phyloP scores from a whole-genome alignment of 2,888 invertebrate genomes.

The Aromia moschata region DNA sequence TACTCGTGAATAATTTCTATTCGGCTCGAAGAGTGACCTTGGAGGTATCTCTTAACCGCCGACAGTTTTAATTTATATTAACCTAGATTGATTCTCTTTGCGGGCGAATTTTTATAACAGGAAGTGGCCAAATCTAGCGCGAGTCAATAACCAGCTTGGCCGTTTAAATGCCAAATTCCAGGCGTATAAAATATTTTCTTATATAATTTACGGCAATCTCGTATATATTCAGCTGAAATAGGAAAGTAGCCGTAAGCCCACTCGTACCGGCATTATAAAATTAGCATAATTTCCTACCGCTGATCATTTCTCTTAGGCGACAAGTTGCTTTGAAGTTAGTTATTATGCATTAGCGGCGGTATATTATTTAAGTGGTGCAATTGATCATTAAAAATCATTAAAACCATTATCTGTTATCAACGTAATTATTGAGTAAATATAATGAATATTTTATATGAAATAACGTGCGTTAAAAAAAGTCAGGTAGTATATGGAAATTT shows the following conservation, averaged over 20 bases:
- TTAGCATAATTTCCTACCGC: slow-evolving; percentile 5
- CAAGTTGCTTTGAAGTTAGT: slow-evolving; percentile 4
- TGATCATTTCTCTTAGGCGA: slow-evolving; percentile 8
- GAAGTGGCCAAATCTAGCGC: slow-evolving; percentile 14
- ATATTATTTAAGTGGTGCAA: background rate
- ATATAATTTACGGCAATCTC: slow-evolving; percentile 5
- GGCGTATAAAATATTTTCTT: slow-evolving; percentile 6
- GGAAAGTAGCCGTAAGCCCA: slow-evolving; percentile 15
- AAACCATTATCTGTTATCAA: too few relatives aligned
- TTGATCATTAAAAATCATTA: too few relatives aligned
- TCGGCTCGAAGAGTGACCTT: background rate
- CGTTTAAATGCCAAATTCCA: slow-evolving; percentile 10
- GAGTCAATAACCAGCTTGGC: slow-evolving; percentile 12
- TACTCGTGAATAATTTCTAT: background rate
- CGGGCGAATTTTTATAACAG: slow-evolving; percentile 4
- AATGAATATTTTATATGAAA: background rate
- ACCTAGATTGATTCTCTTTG: background rate
- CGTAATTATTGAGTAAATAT: too few relatives aligned
- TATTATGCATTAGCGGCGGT: slow-evolving; percentile 5
- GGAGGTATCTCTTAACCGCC: background rate
- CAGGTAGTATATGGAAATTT: too few relatives aligned
- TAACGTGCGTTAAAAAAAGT: background rate
- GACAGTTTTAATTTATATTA: background rate
- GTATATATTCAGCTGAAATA: slow-evolving; percentile 6
- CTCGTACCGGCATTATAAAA: slow-evolving; percentile 10